These are phyloP conservation scores for Blomia tropicalis DNA, from an alignment of 2,888 invertebrate genomes.

Conservation along the genomic window DNA sequence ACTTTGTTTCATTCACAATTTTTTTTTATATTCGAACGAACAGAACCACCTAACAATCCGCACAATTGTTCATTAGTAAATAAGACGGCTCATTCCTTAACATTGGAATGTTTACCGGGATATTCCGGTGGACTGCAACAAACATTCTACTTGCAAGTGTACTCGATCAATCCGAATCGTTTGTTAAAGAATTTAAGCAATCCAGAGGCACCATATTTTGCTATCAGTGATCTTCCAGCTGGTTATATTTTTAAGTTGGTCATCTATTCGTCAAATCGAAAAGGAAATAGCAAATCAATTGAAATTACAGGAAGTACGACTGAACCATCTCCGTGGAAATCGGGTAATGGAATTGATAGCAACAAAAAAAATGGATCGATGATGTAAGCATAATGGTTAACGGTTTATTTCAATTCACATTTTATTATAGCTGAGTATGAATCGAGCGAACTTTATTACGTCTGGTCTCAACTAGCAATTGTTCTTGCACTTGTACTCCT, in stretches of 20 bases:
- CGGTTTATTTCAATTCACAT: background rate
- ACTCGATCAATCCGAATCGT: slow-evolving; percentile 28
- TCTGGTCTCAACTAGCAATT: background rate
- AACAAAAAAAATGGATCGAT: no score
- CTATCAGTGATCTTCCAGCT: slow-evolving; percentile 28
- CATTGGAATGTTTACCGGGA: slow-evolving; percentile 30
- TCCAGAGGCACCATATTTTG: slow-evolving; percentile 27
- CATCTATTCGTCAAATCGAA: slow-evolving; percentile 29
- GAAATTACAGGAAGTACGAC: slow-evolving; percentile 27
- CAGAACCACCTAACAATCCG: slow-evolving; percentile 30
- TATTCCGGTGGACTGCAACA: slow-evolving; percentile 30
- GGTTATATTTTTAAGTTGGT: slow-evolving; percentile 29
- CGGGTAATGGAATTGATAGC: slow-evolving; percentile 23
- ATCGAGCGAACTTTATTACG: background rate
- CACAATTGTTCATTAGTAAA: slow-evolving; percentile 30
- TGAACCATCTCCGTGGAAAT: slow-evolving; percentile 26
- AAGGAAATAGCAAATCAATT: slow-evolving; percentile 28
- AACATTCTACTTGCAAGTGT: slow-evolving; percentile 30
- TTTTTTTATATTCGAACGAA: background rate
- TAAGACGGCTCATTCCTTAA: slow-evolving; percentile 28
- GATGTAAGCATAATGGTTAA: no score
- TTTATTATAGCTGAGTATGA: background rate
- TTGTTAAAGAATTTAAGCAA: slow-evolving; percentile 29
- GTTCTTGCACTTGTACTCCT: background rate
- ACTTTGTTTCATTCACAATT: background rate